A percentile compares a stretch with the other conserved stretches of the same genome.
Evolutionary conservation across 2,113 vertebrate genomes (phyloP).

Genomic region (Pavo muticus): DNA sequence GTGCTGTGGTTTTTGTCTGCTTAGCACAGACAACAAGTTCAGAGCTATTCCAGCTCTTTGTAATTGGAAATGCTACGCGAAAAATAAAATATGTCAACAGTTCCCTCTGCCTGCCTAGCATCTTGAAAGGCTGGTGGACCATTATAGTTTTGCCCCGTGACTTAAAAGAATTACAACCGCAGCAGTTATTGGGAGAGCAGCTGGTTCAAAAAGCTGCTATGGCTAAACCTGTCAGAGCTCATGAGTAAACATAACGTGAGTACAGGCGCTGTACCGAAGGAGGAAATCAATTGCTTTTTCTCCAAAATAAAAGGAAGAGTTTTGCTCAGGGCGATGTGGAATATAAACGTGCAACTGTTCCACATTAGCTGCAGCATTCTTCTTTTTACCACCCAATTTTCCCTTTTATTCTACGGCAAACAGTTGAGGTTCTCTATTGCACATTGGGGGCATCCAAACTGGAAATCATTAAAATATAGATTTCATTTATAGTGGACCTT

Average conservation of each 20-base stretch:
- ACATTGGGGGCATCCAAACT: conserved; percentile 65
- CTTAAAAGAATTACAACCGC: conserved; percentile 33
- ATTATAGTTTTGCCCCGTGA: neutral
- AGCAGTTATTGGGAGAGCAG: conserved; percentile 25
- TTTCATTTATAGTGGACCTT: conserved; percentile 73
- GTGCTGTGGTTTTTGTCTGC: neutral
- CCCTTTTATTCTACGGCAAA: conserved; percentile 58
- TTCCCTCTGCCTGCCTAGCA: neutral
- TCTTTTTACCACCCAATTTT: conserved; percentile 71
- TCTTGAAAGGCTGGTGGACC: neutral
- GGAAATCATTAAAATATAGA: conserved; percentile 79
- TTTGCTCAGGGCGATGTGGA: conserved; percentile 74
- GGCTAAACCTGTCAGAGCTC: conserved; percentile 65
- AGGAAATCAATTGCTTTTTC: conserved; percentile 63
- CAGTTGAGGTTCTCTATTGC: conserved; percentile 43
- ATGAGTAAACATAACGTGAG: conserved; percentile 65
- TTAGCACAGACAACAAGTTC: neutral
- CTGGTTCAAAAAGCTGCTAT: conserved; percentile 52
- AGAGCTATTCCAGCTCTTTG: neutral
- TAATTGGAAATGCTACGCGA: conserved; percentile 26
- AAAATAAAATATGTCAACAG: conserved; percentile 41
- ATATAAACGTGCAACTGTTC: conserved; percentile 74
- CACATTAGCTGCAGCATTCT: conserved; percentile 74
- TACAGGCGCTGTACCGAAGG: conserved; percentile 7
- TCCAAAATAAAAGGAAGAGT: conserved; percentile 70